These are phyloP conservation scores for Ancistrus triradiatus DNA, from an alignment of 2,113 vertebrate genomes.

Conservation along the genomic window DNA sequence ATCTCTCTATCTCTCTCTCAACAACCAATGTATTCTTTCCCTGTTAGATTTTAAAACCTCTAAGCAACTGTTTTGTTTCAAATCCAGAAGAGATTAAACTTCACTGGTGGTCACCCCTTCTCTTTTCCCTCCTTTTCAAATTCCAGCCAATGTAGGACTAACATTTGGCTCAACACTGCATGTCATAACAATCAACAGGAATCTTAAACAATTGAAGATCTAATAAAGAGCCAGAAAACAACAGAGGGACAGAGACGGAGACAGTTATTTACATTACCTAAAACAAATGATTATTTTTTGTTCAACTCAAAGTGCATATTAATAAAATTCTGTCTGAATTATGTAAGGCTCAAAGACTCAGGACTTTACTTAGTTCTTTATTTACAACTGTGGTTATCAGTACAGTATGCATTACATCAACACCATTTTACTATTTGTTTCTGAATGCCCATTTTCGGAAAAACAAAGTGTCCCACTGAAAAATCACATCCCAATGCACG, in stretches of 20 bases:
- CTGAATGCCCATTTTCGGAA: no score
- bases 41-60: no score
- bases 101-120: background rate
- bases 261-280: slow-evolving; percentile 7
- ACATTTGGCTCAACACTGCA: background rate
- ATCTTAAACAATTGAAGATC: slow-evolving; percentile 22
- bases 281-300: background rate
- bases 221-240: background rate
- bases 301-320: slow-evolving; percentile 1
- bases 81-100: slow-evolving; percentile 12
- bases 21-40: no score
- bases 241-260: slow-evolving; percentile 6
- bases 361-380: background rate
- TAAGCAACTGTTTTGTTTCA: slow-evolving; percentile 4
- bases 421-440: no score
- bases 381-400: no score
- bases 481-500: no score
- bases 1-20: no score
- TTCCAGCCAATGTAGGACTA: no score
- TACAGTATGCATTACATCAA: no score
- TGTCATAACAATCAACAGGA: slow-evolving; percentile 22
- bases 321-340: slow-evolving; percentile 4
- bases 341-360: background rate
- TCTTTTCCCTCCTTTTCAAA: background rate
- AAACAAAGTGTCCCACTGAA: no score